phyloP scores from a whole-genome alignment of 1,140 invertebrate species.

The Gonioctena quinquepunctata region DNA sequence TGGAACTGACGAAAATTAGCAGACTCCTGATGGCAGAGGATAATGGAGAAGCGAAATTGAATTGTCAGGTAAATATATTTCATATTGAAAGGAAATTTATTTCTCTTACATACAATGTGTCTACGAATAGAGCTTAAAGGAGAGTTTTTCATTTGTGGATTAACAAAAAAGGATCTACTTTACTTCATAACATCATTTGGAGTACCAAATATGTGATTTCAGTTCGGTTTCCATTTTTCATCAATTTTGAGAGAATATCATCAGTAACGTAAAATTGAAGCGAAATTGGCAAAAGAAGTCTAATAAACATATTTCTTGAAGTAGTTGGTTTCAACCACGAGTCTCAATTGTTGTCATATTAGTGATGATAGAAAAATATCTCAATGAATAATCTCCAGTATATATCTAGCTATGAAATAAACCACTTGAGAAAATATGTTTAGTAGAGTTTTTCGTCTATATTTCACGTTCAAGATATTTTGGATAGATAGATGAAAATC shows the following conservation, averaged over 20 bases:
- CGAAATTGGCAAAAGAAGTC: neutral
- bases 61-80: neutral
- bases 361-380: neutral
- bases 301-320: neutral
- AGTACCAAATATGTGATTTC: neutral
- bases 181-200: neutral
- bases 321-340: neutral
- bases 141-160: neutral
- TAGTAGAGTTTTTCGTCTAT: too few species aligned
- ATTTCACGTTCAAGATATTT: too few species aligned
- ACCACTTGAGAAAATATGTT: neutral
- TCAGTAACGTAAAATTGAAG: neutral
- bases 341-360: neutral
- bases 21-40: conserved; percentile 4
- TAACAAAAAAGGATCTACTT: neutral
- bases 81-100: neutral
- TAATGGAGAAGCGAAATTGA: neutral
- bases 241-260: too few species aligned
- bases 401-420: neutral
- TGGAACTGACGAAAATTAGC: conserved; percentile 22
- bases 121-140: neutral
- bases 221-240: too few species aligned
- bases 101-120: neutral
- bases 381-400: neutral
- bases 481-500: too few species aligned